These are phyloP conservation scores for Pitangus sulphuratus DNA, from an alignment of 2,797 vertebrate genomes.

Conservation along the genomic window DNA sequence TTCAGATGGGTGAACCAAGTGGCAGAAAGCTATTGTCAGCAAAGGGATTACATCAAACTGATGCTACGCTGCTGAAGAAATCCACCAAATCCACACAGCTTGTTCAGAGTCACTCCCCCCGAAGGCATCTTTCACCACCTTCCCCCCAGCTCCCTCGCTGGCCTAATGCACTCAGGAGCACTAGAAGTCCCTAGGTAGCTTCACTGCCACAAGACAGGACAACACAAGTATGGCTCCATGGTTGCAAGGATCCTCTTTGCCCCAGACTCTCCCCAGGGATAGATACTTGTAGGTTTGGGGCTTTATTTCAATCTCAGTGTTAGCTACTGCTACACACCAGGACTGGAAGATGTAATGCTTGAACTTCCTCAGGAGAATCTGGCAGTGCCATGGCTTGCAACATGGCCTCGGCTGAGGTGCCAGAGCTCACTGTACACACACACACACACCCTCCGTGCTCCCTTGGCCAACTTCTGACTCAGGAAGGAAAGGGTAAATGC, in stretches of 20 bases:
- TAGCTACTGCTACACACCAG: background rate
- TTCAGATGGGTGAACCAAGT: constrained; percentile 3
- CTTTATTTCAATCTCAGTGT: background rate
- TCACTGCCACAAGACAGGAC: background rate
- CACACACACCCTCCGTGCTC: background rate
- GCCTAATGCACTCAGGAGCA: background rate
- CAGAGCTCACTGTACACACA: background rate
- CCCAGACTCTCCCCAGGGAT: background rate
- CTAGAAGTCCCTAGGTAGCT: background rate
- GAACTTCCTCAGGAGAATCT: background rate
- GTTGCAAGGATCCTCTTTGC: background rate
- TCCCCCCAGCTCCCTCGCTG: background rate
- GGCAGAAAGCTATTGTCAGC: constrained; percentile 5
- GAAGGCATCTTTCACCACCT: background rate
- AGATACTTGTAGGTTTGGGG: background rate
- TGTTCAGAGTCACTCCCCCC: background rate
- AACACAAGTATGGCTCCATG: fast-evolving
- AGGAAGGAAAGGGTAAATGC: background rate
- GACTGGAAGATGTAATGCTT: background rate
- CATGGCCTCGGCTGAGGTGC: fast-evolving
- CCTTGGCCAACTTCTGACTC: background rate
- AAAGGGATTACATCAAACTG: constrained; percentile 6
- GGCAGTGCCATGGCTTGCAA: background rate
- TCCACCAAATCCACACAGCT: background rate
- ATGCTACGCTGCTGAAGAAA: background rate